phyloP scores from a whole-genome alignment of 2,113 vertebrate species.

The Physeter macrocephalus region DNA sequence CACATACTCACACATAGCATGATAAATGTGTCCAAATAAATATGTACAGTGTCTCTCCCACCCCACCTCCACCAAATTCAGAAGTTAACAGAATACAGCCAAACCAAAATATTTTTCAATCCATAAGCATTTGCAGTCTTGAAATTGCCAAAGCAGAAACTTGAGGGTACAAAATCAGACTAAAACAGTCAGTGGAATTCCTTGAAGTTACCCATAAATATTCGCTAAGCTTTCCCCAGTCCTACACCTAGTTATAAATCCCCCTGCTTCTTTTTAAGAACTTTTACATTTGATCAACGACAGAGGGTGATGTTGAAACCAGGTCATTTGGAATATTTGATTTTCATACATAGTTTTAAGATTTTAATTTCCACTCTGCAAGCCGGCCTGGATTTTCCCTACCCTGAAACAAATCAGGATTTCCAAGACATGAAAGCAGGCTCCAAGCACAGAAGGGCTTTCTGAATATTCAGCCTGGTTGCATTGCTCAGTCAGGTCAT shows the following conservation, averaged over 20 bases:
- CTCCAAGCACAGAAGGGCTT: conserved; percentile 64
- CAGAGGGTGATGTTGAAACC: conserved; percentile 75
- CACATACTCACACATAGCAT: background rate
- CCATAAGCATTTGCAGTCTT: conserved; percentile 72
- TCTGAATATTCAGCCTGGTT: conserved; percentile 64
- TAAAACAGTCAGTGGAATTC: conserved; percentile 70
- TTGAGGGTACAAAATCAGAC: conserved; percentile 65
- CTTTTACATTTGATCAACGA: conserved; percentile 70
- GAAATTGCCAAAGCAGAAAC: conserved; percentile 80
- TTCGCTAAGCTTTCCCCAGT: conserved; percentile 65
- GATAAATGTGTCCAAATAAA: conserved; percentile 50
- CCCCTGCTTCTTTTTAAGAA: conserved; percentile 73
- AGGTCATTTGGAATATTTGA: conserved; percentile 60
- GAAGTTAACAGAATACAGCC: conserved; percentile 35
- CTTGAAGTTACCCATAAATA: conserved; percentile 77
- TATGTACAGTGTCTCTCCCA: background rate
- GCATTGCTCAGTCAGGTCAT: conserved; percentile 65
- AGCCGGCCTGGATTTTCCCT: conserved; percentile 49
- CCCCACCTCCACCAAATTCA: conserved; percentile 4
- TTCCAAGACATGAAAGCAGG: conserved; percentile 71
- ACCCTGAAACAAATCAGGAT: conserved; percentile 70
- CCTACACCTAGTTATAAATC: conserved; percentile 73
- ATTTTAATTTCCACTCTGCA: conserved; percentile 72
- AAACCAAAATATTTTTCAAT: conserved; percentile 72
- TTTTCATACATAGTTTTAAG: conserved; percentile 75